Evolutionary conservation across 92 coral and sea anemone species (phyloP), one percentile per base, ranked within the genome.

Genomic region (Zoanthus solanderi): DNA sequence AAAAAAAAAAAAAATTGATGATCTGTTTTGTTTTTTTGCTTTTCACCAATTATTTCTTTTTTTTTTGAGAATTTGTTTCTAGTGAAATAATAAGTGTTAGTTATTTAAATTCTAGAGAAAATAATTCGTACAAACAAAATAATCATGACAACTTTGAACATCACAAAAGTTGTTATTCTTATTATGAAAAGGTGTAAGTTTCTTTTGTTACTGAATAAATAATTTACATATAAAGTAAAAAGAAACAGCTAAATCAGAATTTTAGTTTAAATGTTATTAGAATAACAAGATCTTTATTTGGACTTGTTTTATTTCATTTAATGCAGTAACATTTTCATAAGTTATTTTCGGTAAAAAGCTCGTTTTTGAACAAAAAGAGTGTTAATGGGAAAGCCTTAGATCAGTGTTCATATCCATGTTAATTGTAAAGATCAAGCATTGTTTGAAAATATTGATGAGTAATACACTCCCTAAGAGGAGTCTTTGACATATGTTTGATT

Each of bases 391-490:
- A 71, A 32, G 78, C 54, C 60, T 54, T 61, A 48, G 84, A 88
- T 93, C 73, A 93, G 93, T 95, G 96, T 61, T 87, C 82, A 78
- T 77, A 89, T 95, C 84, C 87, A 46, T 91, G 92, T 85, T 85
- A 89, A 91, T 91, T 91, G 94, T 95, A 87, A 93, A 93, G 89
- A 95, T 91, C 90, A 87, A 88, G 91, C 83, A 48, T 85, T 92
- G 98, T 95, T 91, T 91, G 89, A 84, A 95, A 93, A 78, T 91
- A 89, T 58, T 93, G 94, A 91, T 93, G 84, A 87, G 96, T 95
- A 95, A 95, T 93, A 91, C 90, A 95, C 98, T 95, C 91, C 94
- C 87, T 79, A 23, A 23, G 80, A 91, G 90, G 85, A 81, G 83
- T 87, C 44, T 80, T 73, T 17, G 76, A 90, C 98, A 95, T 92